Evolutionary conservation across 1,140 invertebrate species (phyloP), one percentile per base, ranked within the genome.

Genomic region (Cotesia glomerata): DNA sequence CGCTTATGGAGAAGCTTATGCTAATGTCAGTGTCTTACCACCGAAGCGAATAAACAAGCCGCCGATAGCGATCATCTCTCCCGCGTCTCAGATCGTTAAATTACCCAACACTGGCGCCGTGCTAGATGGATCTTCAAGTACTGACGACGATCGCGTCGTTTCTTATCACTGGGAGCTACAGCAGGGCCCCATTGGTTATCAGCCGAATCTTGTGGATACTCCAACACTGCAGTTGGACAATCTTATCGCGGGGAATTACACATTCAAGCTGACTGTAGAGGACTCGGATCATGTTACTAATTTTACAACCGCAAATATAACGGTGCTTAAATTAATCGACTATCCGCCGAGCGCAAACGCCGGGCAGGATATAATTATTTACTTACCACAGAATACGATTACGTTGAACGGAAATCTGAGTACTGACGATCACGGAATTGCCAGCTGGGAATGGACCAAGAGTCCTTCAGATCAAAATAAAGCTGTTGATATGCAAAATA

Each of bases 331-430:
- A 89, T 93, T 95, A 76, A 96, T 91, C 0, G 97, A 98, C 83
- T 98, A 98, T 89, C 96, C 96, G 3, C 97, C 97, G 7, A 95
- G 95, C 83, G 96, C 97, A 0, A 97, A 97, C 90, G 96, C 96
- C 18, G 95, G 96, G 0, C 92, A 95, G 82, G 93, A 97, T 80
- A 91, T 95, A 45, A 94, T 98, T 56, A 91, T 98, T 76, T 95
- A 95, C 88, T 88, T 98, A 61, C 96, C 97, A 0, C 92, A 94
- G 78, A 97, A 96, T 80, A 93, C 94, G 74, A 90, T 97, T 2
- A 95, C 92, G 0, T 85, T 98, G 3, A 97, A 96, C 83, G 97
- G 96, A 13, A 98, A 94, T 81, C 85, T 93, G 52, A 97, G 95
- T 69, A 94, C 93, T 0, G 97, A 98, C 84, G 97, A 98, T 87